Evolutionary conservation across 2,888 invertebrate genomes (phyloP).

Genomic region (Tridacna crocea): DNA sequence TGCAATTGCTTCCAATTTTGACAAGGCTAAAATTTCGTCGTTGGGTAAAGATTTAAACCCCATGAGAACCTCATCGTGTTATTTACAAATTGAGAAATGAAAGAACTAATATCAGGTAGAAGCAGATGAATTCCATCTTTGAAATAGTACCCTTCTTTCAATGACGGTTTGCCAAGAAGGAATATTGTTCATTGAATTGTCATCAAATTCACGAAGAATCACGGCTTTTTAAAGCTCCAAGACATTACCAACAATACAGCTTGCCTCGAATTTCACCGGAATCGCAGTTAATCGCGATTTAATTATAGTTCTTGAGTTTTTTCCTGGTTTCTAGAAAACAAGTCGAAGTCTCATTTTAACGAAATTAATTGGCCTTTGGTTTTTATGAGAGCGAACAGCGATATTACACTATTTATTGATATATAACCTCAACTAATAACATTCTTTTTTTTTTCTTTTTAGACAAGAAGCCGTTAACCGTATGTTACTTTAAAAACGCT

Average conservation of each 20-base stretch:
- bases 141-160: constrained; percentile 10
- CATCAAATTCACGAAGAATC: background rate
- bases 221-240: background rate
- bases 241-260: background rate
- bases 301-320: constrained; percentile 13
- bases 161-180: background rate
- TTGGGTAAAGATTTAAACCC: background rate
- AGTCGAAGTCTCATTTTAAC: constrained; percentile 1
- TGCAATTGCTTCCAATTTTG: too few species aligned
- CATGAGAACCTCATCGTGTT: constrained; percentile 5
- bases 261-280: constrained; percentile 16
- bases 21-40: too few species aligned
- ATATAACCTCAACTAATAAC: background rate
- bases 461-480: too few species aligned
- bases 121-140: background rate
- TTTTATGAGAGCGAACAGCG: background rate
- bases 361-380: constrained; percentile 6
- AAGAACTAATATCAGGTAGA: constrained; percentile 23
- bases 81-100: constrained; percentile 36
- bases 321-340: constrained; percentile 10
- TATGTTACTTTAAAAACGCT: too few species aligned
- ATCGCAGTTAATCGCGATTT: constrained; percentile 25
- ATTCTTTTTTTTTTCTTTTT: too few species aligned
- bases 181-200: background rate
- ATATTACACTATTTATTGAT: constrained; percentile 8